These are phyloP conservation scores for Chloroceryle aenea DNA, from an alignment of 2,113 vertebrate genomes.

Conservation along the genomic window DNA sequence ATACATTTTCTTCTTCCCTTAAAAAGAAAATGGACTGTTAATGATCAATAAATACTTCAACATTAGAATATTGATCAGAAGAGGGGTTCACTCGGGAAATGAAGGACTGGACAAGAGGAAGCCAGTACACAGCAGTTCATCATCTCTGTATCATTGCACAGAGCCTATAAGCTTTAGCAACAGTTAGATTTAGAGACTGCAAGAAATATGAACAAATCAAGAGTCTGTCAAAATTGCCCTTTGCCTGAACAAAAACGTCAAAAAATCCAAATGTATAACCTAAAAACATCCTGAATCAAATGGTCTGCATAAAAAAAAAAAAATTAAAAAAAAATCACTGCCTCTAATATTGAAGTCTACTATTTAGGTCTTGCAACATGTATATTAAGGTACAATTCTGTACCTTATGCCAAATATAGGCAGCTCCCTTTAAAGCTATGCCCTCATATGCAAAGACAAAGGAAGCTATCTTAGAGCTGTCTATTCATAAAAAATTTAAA, in stretches of 20 bases:
- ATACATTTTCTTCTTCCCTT: neutral
- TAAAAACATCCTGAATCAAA: neutral
- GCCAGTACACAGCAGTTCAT: neutral
- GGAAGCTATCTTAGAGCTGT: neutral
- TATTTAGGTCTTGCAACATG: neutral
- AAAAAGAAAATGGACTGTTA: neutral
- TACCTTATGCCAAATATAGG: neutral
- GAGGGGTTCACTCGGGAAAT: neutral
- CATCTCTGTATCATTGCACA: neutral
- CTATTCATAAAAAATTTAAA: neutral
- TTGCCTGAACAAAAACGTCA: neutral
- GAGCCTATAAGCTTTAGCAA: neutral
- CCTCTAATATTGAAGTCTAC: neutral
- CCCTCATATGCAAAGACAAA: neutral
- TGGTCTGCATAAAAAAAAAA: neutral
- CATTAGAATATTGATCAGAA: neutral
- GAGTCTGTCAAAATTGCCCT: neutral
- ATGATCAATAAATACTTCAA: neutral
- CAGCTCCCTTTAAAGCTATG: neutral
- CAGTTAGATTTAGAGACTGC: neutral
- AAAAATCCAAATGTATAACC: neutral
- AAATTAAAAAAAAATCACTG: neutral
- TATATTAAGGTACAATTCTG: neutral
- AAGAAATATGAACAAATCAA: neutral
- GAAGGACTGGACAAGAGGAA: neutral